Evolutionary conservation across 1,140 invertebrate genomes (phyloP).

Genomic region (Polypedilum vanderplanki): DNA sequence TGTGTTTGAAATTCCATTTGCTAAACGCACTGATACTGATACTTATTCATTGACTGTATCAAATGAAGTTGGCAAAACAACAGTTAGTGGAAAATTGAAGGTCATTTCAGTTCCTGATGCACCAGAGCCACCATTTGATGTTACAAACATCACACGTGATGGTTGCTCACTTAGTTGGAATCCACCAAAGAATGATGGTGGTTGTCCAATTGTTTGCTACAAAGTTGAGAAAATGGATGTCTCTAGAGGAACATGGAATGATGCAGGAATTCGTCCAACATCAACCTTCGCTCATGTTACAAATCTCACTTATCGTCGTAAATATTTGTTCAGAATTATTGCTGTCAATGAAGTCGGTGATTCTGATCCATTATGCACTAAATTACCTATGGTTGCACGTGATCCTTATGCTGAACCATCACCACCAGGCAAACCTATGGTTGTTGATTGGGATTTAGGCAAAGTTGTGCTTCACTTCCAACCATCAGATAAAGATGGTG

Average conservation of each 20-base stretch:
- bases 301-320: slow-evolving; percentile 84
- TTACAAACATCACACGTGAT: slow-evolving; percentile 82
- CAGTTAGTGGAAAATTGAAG: slow-evolving; percentile 76
- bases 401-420: slow-evolving; percentile 92
- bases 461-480: slow-evolving; percentile 88
- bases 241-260: slow-evolving; percentile 88
- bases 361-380: slow-evolving; percentile 82
- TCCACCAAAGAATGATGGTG: slow-evolving; percentile 79
- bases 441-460: slow-evolving; percentile 88
- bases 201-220: slow-evolving; percentile 91
- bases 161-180: slow-evolving; percentile 80
- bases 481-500: slow-evolving; percentile 78
- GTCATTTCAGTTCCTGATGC: slow-evolving; percentile 82
- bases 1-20: slow-evolving; percentile 79
- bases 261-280: slow-evolving; percentile 70
- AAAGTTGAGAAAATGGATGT: slow-evolving; percentile 96
- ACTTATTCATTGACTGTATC: slow-evolving; percentile 76
- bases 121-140: slow-evolving; percentile 79
- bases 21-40: slow-evolving; percentile 72
- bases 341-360: slow-evolving; percentile 94
- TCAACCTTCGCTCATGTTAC: slow-evolving; percentile 73
- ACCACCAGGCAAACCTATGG: slow-evolving; percentile 79
- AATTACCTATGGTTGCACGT: slow-evolving; percentile 82
- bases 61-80: slow-evolving; percentile 74
- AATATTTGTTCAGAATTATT: slow-evolving; percentile 85